Evolutionary conservation across 2,888 invertebrate species (phyloP), one percentile per base, ranked within the genome.

Genomic region (Tiliacea aurago): DNA sequence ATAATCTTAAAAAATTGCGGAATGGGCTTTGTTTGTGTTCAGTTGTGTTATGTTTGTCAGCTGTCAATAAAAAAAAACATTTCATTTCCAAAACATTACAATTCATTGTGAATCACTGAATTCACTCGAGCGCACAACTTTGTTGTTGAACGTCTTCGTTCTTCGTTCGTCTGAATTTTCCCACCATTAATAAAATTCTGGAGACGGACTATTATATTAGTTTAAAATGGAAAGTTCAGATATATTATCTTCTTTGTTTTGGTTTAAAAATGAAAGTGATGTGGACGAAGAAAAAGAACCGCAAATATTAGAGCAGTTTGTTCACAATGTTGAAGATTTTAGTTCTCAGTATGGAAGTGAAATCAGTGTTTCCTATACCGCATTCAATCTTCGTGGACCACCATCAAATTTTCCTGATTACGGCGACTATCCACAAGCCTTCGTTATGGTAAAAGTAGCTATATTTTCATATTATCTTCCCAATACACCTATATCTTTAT

Each of bases 301-400:
- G 15, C 91, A 94, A 84, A 95, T 97, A 88, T 93, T 98, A 53
- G 98, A 98, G 89, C 98, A 98, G 90, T 99, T 97, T 94, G 98
- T 98, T 3, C 97, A 97, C 87, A 97, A 97, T 90, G 98, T 99
- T 58, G 95, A 97, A 62, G 98, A 98, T 92, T 99, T 98, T 91
- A 98, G 98, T 91, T 99, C 99, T 0, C 98, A 98, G 94, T 99
- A 99, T 95, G 99, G 99, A 78, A 98, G 98, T 92, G 98, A 98
- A 93, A 97, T 97, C 79, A 98, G 98, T 94, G 98, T 98, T 90
- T 98, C 98, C 0, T 99, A 99, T 91, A 98, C 98, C 6, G 99
- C 98, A 9, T 97, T 97, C 69, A 99, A 99, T 95, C 97, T 99
- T 73, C 97, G 98, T 68, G 99, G 99, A 13, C 97, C 98, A 86